Evolutionary conservation across 1,140 invertebrate genomes (phyloP).

Genomic region (Drosophila hydei): DNA sequence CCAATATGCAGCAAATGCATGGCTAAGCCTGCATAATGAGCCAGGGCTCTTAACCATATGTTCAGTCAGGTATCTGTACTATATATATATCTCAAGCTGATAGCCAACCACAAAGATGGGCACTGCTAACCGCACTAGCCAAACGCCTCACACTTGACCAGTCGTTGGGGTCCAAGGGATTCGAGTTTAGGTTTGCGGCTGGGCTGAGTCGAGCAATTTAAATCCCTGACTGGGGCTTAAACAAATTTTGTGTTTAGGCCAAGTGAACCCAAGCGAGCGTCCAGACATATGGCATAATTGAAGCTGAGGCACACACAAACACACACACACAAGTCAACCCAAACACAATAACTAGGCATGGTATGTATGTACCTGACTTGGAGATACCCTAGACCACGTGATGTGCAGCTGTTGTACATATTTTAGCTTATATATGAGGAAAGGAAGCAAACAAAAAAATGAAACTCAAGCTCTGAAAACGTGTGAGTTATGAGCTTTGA

Average conservation of each 20-base stretch:
- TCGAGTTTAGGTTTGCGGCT: conserved; percentile 30
- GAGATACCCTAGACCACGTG: no score
- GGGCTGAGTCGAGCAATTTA: conserved; percentile 64
- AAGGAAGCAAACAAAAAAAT: no score
- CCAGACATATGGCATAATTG: conserved; percentile 76
- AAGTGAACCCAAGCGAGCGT: conserved; percentile 42
- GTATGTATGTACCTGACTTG: no score
- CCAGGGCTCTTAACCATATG: conserved; percentile 4
- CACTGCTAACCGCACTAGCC: conserved; percentile 62
- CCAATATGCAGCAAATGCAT: conserved; percentile 48
- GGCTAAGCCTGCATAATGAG: conserved; percentile 55
- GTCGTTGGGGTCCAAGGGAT: conserved; percentile 17
- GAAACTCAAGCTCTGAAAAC: no score
- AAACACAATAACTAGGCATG: no score
- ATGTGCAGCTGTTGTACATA: no score
- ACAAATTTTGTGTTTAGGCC: conserved; percentile 72
- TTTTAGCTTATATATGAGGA: no score
- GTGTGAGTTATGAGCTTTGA: no score
- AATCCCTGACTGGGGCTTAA: conserved; percentile 74
- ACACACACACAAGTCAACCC: conserved; percentile 1
- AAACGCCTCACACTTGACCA: conserved; percentile 45
- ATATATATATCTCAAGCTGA: conserved; percentile 3
- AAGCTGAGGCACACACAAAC: conserved; percentile 45
- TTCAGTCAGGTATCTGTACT: conserved; percentile 2
- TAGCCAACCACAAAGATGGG: conserved; percentile 7